A percentile compares a stretch with the other conserved stretches of the same genome.
Conservation (phyloP, 2,113 vertebrate genomes). For the Ptilonorhynchus violaceus region DNA sequence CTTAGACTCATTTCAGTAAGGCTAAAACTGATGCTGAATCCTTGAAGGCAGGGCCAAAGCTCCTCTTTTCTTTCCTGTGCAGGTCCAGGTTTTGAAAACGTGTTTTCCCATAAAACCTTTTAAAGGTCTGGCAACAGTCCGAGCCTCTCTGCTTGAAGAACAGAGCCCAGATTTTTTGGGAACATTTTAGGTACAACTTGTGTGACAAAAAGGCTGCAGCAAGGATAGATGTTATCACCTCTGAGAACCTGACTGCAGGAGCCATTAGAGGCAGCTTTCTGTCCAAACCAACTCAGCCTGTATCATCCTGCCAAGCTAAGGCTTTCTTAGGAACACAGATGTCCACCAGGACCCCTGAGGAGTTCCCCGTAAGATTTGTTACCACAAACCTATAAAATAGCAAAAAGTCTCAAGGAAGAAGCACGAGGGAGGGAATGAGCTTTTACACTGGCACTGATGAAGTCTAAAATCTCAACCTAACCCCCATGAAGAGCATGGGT, state of each 20-base stretch:
- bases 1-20: not conserved
- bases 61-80: not conserved
- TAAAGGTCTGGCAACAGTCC: not conserved
- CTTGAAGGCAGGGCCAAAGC: not conserved
- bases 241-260: not conserved
- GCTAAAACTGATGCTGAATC: not conserved
- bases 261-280: not conserved
- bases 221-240: not conserved
- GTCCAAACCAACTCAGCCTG: not conserved
- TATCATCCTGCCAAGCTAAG: not conserved
- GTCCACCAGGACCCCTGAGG: not conserved
- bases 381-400: not conserved
- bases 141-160: not conserved
- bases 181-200: not conserved
- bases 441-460: not conserved
- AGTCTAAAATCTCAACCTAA: not conserved
- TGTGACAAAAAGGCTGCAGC: not conserved
- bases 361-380: not conserved
- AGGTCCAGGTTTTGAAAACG: not conserved
- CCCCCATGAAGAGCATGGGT: not conserved
- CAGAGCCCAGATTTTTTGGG: not conserved
- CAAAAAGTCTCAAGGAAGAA: not conserved
- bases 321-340: not conserved
- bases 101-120: not conserved
- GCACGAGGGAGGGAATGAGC: not conserved